Evolutionary conservation across 2,797 vertebrate species (phyloP).

Genomic region (Vespertilio murinus): DNA sequence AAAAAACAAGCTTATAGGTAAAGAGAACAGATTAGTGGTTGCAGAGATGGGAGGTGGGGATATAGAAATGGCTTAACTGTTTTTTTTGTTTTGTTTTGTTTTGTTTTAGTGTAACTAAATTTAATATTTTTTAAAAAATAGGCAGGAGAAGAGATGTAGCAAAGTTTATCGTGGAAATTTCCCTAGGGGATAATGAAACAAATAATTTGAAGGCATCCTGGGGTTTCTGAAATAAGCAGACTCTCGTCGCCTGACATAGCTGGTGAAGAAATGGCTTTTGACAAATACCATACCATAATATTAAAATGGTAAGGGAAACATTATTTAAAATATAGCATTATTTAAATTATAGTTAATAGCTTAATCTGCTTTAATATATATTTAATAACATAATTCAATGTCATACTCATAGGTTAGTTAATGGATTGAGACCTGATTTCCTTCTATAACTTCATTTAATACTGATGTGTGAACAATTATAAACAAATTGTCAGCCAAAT

Average conservation of each 20-base stretch:
- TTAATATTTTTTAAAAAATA: not conserved
- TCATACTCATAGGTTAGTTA: not conserved
- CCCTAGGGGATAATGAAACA: slow-evolving; percentile 65
- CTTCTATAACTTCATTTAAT: slow-evolving; percentile 36
- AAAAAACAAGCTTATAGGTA: not conserved
- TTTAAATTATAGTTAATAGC: slow-evolving; percentile 16
- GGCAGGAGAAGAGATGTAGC: slow-evolving; percentile 69
- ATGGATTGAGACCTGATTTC: not conserved
- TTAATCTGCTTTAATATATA: slow-evolving; percentile 16
- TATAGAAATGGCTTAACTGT: not conserved
- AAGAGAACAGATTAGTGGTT: not conserved
- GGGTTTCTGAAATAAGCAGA: slow-evolving; percentile 64
- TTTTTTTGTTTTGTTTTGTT: not conserved
- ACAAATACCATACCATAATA: not conserved
- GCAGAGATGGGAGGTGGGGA: not conserved
- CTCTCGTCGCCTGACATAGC: slow-evolving; percentile 27
- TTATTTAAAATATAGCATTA: not conserved
- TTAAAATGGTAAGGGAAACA: not conserved
- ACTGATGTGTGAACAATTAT: not conserved
- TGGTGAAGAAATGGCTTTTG: slow-evolving; percentile 18
- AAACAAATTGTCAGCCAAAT: slow-evolving; percentile 6
- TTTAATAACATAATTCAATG: slow-evolving; percentile 15
- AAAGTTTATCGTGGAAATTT: slow-evolving; percentile 68
- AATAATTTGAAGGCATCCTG: slow-evolving; percentile 60
- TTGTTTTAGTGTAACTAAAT: not conserved